phyloP scores from a whole-genome alignment of 2,888 invertebrate species.

The Leucophenga maculata region DNA sequence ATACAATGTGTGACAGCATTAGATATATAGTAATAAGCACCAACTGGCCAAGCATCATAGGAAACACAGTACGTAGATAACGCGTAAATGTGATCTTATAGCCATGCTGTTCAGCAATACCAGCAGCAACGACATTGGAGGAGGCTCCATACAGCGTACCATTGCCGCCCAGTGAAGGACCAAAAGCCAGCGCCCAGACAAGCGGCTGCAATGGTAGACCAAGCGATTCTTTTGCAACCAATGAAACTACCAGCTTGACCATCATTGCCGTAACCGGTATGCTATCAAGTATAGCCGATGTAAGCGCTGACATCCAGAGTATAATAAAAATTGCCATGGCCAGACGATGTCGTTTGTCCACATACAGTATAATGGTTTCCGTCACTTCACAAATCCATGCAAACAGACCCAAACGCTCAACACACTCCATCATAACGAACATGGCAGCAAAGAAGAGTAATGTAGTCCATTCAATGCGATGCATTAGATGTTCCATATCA shows the following conservation, averaged over 20 bases:
- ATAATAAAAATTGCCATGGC: constrained; percentile 85
- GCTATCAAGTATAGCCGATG: constrained; percentile 91
- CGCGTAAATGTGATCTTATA: constrained; percentile 87
- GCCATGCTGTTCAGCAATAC: constrained; percentile 93
- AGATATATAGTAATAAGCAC: constrained; percentile 80
- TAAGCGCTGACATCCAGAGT: constrained; percentile 89
- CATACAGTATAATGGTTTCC: constrained; percentile 78
- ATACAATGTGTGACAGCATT: constrained; percentile 79
- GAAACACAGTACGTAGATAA: constrained; percentile 90
- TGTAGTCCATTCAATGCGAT: constrained; percentile 72
- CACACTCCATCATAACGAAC: constrained; percentile 75
- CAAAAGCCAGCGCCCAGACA: constrained; percentile 89
- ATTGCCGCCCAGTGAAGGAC: constrained; percentile 92
- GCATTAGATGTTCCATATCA: constrained; percentile 70
- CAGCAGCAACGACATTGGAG: constrained; percentile 92
- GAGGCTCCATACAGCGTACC: constrained; percentile 92
- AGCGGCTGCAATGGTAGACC: constrained; percentile 84
- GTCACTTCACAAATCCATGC: constrained; percentile 85
- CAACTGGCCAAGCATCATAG: constrained; percentile 84
- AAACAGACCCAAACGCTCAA: constrained; percentile 85
- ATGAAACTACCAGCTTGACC: constrained; percentile 83
- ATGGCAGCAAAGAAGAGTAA: constrained; percentile 71
- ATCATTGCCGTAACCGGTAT: constrained; percentile 94
- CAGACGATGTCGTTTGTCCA: constrained; percentile 76
- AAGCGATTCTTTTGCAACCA: constrained; percentile 80